Base-by-base conservation (phyloP, 2,888 invertebrate species). In the Aspidapion aeneum region DNA sequence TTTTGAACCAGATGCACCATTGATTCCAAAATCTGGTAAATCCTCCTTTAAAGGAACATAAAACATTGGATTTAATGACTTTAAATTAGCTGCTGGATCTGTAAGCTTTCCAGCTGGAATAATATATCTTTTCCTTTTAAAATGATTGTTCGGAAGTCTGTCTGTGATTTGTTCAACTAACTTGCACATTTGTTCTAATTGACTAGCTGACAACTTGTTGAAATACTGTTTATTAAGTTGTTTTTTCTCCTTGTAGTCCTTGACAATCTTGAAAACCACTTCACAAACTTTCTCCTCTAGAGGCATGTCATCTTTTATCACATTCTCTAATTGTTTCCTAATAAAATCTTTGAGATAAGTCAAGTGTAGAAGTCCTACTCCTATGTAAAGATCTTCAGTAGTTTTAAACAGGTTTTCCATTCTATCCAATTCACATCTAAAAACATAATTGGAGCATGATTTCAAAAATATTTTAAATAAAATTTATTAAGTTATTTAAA, bases 11-110 rank as follows among this genome's bases (percentile, higher is more conserved):
- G 52, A 19, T 52, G 3, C 19, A 9, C 5, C 17, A 9, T 52
- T 19, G 35, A 67, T 63, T 18, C 73, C 73, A 22, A 74, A 57
- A 58, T 70, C 71, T 5, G 73, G 72, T 21, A 74, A 66, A 21
- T 72, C 65, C 58, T 74, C 74, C 62, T 59, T 68, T 49, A 74
- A 64, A 16, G 74, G 74, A 56, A 75, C 69, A 61, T 71, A 75
- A 63, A 72, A 73, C 35, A 73, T 57, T 17, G 72, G 69, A 65
- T 74, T 63, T 61, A 66, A 19, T 60, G 63, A 18, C 64, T 65
- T 63, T 9, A 61, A 1, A 48, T 59, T 35, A 62, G 63, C 52
- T 17, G 52, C 49, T 21, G 65, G 64, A 62, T 70, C 66, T 1
- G 59, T 7, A 5, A 48, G 18, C 35, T 58, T 21, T 20, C 18